These are phyloP conservation scores for Xiphydria camelus DNA, from an alignment of 2,888 invertebrate species.

Conservation along the genomic window DNA sequence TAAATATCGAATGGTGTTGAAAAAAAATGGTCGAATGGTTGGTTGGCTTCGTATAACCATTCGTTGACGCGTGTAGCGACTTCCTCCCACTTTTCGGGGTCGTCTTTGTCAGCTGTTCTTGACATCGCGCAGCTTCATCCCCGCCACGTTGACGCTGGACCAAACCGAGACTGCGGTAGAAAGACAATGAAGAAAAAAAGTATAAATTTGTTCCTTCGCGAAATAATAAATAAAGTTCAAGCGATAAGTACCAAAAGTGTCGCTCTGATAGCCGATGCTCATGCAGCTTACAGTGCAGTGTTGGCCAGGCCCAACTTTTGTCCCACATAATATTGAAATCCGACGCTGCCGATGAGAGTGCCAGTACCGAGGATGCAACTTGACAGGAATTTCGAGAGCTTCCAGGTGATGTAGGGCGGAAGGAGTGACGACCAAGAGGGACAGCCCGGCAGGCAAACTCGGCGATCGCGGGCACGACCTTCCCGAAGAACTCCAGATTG, in stretches of 20 bases:
- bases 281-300: conserved; percentile 60
- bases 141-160: conserved; percentile 67
- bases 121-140: conserved; percentile 64
- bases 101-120: conserved; percentile 60
- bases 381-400: conserved; percentile 62
- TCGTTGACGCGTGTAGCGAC: conserved; percentile 39
- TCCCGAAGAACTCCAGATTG: conserved; percentile 40
- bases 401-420: conserved; percentile 65
- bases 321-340: conserved; percentile 62
- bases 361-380: conserved; percentile 64
- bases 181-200: conserved; percentile 1
- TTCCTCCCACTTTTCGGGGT: conserved; percentile 62
- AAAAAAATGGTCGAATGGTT: no score
- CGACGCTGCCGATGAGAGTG: conserved; percentile 63
- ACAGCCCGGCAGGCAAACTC: conserved; percentile 43
- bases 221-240: background rate
- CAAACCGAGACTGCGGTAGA: conserved; percentile 67
- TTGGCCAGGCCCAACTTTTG: conserved; percentile 60
- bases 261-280: conserved; percentile 65
- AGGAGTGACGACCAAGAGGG: no score
- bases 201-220: background rate
- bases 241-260: conserved; percentile 48
- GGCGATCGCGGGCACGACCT: conserved; percentile 40
- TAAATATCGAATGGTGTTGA: no score
- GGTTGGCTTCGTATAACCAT: no score